A percentile compares a stretch with the other conserved stretches of the same genome.
Evolutionary conservation across 2,113 vertebrate species (phyloP).

Genomic region (Aythya baeri): DNA sequence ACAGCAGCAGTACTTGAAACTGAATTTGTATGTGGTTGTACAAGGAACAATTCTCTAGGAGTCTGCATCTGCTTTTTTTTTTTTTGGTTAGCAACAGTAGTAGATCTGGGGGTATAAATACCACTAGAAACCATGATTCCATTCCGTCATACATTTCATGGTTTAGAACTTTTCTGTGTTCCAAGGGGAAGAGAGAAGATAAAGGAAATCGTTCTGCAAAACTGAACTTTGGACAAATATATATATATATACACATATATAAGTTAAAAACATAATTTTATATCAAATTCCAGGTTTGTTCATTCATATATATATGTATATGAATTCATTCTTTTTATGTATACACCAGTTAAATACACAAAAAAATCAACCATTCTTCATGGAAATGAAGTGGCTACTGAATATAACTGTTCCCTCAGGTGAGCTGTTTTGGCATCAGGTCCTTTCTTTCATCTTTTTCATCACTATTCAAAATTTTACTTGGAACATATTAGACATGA

Average conservation of each 20-base stretch:
- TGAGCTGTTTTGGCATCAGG: not conserved
- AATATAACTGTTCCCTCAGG: not conserved
- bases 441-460: not conserved
- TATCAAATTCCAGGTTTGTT: not conserved
- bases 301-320: not conserved
- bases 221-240: not conserved
- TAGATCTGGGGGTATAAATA: not conserved
- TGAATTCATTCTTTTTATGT: not conserved
- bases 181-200: not conserved
- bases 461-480: not conserved
- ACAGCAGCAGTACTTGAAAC: slow-evolving; percentile 9
- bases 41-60: not conserved
- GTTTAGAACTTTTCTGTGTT: not conserved
- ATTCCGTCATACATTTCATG: not conserved
- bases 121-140: not conserved
- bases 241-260: not conserved
- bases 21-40: not conserved
- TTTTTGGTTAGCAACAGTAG: not conserved
- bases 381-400: not conserved
- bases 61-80: not conserved
- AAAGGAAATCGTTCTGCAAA: not conserved
- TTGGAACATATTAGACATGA: not conserved
- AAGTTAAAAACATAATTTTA: not conserved
- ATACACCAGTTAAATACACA: not conserved
- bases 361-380: not conserved